A percentile compares a stretch with the other conserved stretches of the same genome.
phyloP scores from a whole-genome alignment of 2,113 vertebrate genomes.

The Clarias batrachus region DNA sequence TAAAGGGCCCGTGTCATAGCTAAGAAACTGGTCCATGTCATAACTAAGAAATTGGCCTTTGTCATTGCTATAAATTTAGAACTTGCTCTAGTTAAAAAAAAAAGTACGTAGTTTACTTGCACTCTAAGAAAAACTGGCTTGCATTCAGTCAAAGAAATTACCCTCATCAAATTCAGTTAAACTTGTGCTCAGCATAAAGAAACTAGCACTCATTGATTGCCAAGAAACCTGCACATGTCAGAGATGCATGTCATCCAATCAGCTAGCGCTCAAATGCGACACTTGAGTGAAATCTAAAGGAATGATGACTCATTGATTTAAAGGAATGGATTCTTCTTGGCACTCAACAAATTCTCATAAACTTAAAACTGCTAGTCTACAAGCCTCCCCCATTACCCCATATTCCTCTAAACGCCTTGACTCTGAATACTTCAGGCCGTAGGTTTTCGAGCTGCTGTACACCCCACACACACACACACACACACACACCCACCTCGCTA shows the following conservation, averaged over 20 bases:
- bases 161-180: background rate
- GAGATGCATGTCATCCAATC: background rate
- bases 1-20: no score
- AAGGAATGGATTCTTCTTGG: background rate
- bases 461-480: background rate
- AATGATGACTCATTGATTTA: background rate
- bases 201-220: background rate
- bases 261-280: background rate
- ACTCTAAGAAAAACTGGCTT: background rate
- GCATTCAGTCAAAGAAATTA: background rate
- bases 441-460: background rate
- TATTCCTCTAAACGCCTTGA: background rate
- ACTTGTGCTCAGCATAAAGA: background rate
- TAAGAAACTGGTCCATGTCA: no score
- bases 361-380: background rate
- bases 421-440: background rate
- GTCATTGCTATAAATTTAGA: background rate
- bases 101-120: no score
- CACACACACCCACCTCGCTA: slow-evolving; percentile 20
- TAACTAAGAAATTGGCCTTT: background rate
- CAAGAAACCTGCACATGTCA: background rate
- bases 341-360: background rate
- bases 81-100: background rate
- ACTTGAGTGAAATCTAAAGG: background rate
- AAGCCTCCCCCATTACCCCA: background rate